Conservation (phyloP, 2,797 vertebrate genomes). For the Rallus crepitans region DNA sequence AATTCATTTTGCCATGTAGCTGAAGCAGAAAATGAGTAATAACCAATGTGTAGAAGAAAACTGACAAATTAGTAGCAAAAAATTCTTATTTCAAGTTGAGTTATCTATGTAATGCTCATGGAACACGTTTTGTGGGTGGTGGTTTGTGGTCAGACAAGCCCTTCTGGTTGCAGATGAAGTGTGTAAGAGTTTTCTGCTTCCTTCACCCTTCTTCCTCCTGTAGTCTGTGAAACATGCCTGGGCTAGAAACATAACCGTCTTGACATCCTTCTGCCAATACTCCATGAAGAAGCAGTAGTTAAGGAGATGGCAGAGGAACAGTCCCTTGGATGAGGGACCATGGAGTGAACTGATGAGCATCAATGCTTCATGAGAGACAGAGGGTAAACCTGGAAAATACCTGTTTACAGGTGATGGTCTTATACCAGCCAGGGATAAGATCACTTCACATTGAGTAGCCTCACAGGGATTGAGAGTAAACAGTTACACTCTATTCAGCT, state of each 20-base stretch:
- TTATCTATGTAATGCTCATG: not conserved
- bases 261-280: not conserved
- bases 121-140: not conserved
- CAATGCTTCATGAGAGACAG: not conserved
- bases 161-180: not conserved
- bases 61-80: not conserved
- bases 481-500: not conserved
- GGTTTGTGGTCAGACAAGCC: not conserved
- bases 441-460: not conserved
- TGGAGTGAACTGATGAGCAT: not conserved
- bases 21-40: not conserved
- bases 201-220: not conserved
- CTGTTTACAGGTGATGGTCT: fast-evolving
- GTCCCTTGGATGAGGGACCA: fast-evolving
- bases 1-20: not conserved
- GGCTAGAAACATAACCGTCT: not conserved
- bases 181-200: not conserved
- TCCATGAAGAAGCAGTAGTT: not conserved
- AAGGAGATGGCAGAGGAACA: not conserved
- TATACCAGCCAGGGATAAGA: not conserved
- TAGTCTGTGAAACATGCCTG: not conserved
- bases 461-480: not conserved
- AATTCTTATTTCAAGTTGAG: not conserved
- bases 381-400: not conserved
- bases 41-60: not conserved